These are phyloP conservation scores for Antheraea assamensis DNA, from an alignment of 2,888 invertebrate species.

Conservation along the genomic window DNA sequence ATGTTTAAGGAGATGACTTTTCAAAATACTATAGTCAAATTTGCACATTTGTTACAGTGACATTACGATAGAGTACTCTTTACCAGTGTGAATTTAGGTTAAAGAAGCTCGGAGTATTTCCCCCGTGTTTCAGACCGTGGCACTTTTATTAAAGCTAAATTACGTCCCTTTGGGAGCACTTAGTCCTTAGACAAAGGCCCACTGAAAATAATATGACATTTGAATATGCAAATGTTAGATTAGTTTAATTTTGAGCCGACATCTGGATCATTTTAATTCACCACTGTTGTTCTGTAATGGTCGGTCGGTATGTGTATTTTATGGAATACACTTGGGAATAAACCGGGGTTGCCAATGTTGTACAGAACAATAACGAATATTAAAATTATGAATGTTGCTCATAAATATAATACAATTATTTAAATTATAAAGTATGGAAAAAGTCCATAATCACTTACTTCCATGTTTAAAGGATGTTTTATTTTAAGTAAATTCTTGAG, in stretches of 20 bases:
- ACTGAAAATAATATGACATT: constrained; percentile 33
- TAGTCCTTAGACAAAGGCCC: constrained; percentile 25
- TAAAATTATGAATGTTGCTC: background rate
- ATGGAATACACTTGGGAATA: background rate
- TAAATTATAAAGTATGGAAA: no score
- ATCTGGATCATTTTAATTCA: constrained; percentile 33
- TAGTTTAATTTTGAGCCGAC: constrained; percentile 40
- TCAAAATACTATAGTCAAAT: background rate
- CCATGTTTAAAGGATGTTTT: no score
- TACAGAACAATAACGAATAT: background rate
- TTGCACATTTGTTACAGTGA: background rate
- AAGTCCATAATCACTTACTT: no score
- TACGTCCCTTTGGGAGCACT: constrained; percentile 16
- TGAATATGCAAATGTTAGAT: constrained; percentile 46
- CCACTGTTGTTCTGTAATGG: constrained; percentile 14
- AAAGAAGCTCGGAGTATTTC: background rate
- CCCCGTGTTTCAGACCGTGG: background rate
- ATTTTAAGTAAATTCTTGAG: no score
- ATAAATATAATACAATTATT: background rate
- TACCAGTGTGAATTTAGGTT: background rate
- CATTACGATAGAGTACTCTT: background rate
- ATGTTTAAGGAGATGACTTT: no score
- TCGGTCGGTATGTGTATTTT: constrained; percentile 11
- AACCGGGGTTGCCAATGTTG: background rate
- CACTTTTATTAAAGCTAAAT: constrained; percentile 19